Base-by-base conservation (phyloP, 2,797 vertebrate genomes). In the Tolypeutes matacus region DNA sequence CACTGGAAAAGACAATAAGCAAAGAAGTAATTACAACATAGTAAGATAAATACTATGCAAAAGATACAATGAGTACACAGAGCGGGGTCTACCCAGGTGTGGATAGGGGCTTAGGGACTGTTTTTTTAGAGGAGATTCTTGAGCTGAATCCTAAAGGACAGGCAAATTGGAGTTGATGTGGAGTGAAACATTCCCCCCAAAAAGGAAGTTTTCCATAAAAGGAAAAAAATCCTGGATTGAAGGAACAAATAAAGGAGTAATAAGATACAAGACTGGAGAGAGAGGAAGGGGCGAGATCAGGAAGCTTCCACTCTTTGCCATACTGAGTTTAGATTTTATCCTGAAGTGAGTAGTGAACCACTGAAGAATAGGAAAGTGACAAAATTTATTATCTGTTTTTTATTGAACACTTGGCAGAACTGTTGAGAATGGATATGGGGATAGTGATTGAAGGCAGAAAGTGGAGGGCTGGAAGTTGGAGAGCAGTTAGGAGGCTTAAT, bases 321-420 rank as follows among this genome's bases (percentile, higher is more conserved):
- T 46, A 83, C 14, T 62, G 42, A 83, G 51, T 81, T 70, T 70
- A 86, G 70, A 83, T 87, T 93, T 95, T 91, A 72, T 91, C 64
- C 1, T 58, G 46, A 84, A 76, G 62, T 83, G 42, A 46, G 46
- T 64, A 72, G 53, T 91, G 67, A 90, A 42, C 34, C 11, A 53
- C 23, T 51, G 34, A 90, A 76, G 34, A 29, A 82, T 93, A 62
- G 29, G 23, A n/a, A 73, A 82, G 20, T 87, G 46, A 78, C 31
- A 58, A 83, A 51, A 93, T 69, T 93, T 36, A 80, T 20, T 93
- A 82, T 86, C 36, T 49, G 39, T 51, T 70, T 94, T 82, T 49
- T 25, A 56, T 81, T 4, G 49, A 93, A 82, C 36, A 34, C 10
- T 60, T 80, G 58, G 58, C 17, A 91, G 46, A 36, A 23, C 53